Conservation (phyloP, 2,113 vertebrate species). For the Malurus elegans region DNA sequence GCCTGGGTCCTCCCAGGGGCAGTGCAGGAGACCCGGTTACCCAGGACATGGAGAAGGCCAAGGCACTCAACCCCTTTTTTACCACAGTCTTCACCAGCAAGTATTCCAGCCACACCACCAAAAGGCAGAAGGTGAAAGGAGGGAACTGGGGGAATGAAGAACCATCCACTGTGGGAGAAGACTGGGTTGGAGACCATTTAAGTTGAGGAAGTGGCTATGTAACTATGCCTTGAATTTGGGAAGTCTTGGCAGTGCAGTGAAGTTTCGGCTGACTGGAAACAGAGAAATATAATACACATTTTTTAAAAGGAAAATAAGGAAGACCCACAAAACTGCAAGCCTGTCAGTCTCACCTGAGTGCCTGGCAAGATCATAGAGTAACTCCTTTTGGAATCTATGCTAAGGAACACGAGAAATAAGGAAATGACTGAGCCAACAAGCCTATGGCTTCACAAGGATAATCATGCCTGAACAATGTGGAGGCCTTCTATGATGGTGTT, state of each 20-base stretch:
- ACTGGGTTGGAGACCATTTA: neutral
- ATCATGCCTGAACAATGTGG: neutral
- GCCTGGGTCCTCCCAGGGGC: neutral
- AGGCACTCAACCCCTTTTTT: neutral
- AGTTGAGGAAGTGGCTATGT: neutral
- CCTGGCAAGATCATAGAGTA: neutral
- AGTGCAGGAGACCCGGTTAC: neutral
- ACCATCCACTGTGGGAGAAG: neutral
- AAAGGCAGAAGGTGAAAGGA: neutral
- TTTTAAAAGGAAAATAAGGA: neutral
- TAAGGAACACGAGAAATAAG: neutral
- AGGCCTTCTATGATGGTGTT: neutral
- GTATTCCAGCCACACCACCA: neutral
- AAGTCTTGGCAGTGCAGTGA: neutral
- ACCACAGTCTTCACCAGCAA: neutral
- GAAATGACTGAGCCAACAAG: neutral
- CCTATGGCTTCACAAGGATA: neutral
- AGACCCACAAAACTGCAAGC: neutral
- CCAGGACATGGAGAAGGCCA: neutral
- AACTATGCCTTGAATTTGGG: neutral
- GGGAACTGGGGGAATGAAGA: neutral
- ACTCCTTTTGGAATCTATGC: neutral
- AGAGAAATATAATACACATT: neutral
- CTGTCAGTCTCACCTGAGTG: neutral
- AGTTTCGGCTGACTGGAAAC: neutral